These are phyloP conservation scores for Agonopterix alstromeriana DNA, from an alignment of 2,888 invertebrate species.

Conservation along the genomic window DNA sequence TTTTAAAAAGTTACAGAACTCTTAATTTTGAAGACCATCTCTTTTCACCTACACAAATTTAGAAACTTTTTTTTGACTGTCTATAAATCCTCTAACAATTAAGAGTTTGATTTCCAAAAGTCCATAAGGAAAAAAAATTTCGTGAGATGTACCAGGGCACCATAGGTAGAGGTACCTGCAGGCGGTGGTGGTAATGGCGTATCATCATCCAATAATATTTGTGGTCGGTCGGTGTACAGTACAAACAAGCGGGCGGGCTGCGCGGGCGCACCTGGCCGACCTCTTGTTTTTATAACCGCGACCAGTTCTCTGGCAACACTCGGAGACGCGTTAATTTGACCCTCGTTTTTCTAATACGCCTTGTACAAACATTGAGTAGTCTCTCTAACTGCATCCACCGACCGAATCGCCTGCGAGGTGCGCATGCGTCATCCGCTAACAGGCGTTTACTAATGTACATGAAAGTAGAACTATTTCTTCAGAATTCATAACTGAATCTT, in stretches of 20 bases:
- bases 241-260: neutral
- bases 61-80: too few species aligned
- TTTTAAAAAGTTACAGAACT: too few species aligned
- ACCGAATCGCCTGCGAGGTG: conserved; percentile 4
- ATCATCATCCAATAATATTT: conserved; percentile 62
- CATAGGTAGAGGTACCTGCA: neutral
- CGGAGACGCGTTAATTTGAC: conserved; percentile 48
- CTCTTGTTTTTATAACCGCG: conserved; percentile 46
- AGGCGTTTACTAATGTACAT: too few species aligned
- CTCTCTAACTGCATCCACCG: too few species aligned
- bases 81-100: too few species aligned
- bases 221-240: conserved; percentile 11
- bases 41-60: too few species aligned
- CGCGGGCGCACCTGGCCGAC: conserved; percentile 26
- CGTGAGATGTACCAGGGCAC: neutral
- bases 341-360: conserved; percentile 43
- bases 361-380: conserved; percentile 20
- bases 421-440: neutral
- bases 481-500: too few species aligned
- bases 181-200: conserved; percentile 30
- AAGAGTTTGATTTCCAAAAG: too few species aligned
- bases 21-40: too few species aligned
- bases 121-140: too few species aligned
- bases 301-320: conserved; percentile 42
- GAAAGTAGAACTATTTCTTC: too few species aligned